Evolutionary conservation across 2,888 invertebrate genomes (phyloP).

Genomic region (Nomada fabriciana): DNA sequence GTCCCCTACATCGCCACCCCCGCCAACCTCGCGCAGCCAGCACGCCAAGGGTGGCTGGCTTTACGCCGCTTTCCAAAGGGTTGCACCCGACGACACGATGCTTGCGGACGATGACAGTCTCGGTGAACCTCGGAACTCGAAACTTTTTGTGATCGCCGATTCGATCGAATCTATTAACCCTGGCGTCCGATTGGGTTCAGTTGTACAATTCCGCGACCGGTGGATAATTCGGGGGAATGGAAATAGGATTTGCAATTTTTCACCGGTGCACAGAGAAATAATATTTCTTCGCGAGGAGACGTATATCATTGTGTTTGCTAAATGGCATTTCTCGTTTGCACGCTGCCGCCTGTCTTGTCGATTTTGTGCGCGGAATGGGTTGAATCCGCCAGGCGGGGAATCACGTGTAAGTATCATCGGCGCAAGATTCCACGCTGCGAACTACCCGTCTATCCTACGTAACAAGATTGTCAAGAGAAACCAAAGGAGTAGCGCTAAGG

Average conservation of each 20-base stretch:
- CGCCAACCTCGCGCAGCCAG: slow-evolving; percentile 24
- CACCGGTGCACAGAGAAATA: too few relatives aligned
- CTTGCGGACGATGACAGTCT: slow-evolving; percentile 58
- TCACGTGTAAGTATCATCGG: slow-evolving; percentile 47
- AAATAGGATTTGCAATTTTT: too few relatives aligned
- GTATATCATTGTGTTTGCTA: too few relatives aligned
- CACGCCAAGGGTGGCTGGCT: slow-evolving; percentile 47
- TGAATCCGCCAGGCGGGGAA: slow-evolving; percentile 23
- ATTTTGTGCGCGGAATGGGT: slow-evolving; percentile 4
- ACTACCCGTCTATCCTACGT: slow-evolving; percentile 64
- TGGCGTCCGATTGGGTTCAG: not conserved
- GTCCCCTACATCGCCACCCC: slow-evolving; percentile 71
- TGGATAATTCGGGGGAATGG: too few relatives aligned
- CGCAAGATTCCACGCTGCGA: slow-evolving; percentile 42
- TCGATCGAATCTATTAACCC: not conserved
- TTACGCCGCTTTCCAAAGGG: slow-evolving; percentile 66
- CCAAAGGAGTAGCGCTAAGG: slow-evolving; percentile 82
- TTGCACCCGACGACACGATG: slow-evolving; percentile 69
- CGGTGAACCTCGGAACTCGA: slow-evolving; percentile 45
- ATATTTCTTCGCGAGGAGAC: too few relatives aligned
- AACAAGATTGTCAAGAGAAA: slow-evolving; percentile 83
- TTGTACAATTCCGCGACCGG: not conserved
- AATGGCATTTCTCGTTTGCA: too few relatives aligned
- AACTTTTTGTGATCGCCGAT: slow-evolving; percentile 9
- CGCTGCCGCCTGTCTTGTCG: not conserved